Evolutionary conservation across 2,888 invertebrate genomes (phyloP), one percentile per base, ranked within the genome.

Genomic region (Patella depressa): DNA sequence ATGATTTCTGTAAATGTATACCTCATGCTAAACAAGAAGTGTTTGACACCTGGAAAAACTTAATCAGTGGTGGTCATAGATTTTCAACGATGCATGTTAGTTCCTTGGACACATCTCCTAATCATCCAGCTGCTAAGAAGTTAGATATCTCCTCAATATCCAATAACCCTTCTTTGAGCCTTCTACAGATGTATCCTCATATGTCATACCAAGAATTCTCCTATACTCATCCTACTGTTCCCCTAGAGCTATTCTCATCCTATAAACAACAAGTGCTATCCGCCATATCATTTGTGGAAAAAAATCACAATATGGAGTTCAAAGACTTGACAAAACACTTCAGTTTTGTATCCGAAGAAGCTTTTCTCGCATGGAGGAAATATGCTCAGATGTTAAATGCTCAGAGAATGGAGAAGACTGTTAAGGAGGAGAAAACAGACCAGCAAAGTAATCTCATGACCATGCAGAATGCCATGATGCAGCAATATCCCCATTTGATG

Each of bases 1-100:
- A 78, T 14, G 78, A 83, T 69, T 83, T 82, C 34, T 76, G 81
- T 72, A 77, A 77, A 24, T 78, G 77, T 76, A 77, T 82, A 19
- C 76, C 82, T 14, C 83, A 82, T 57, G 83, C 82, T 12, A 81
- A 81, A 54, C 79, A 80, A 55, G 75, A 80, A 53, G 80, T 83
- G 7, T 83, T 82, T 69, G 57, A 71, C 34, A 78, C 78, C 72
- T 83, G 83, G 83, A 79, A 78, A 55, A 72, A 73, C 17, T 70
- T 83, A 29, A 82, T 83, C 14, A 53, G 77, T 54, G 76, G 78
- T 29, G 82, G 83, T 2, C 80, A 81, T 65, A 78, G 81, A 1
- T 83, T 83, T 73, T 77, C 79, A 53, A 79, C 80, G 3, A 77
- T 65, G 11, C 65, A 65, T 65, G 65, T 65, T 65, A 65, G 65